These are phyloP conservation scores for Eupsilia transversa DNA, from an alignment of 2,888 invertebrate genomes.

Conservation along the genomic window DNA sequence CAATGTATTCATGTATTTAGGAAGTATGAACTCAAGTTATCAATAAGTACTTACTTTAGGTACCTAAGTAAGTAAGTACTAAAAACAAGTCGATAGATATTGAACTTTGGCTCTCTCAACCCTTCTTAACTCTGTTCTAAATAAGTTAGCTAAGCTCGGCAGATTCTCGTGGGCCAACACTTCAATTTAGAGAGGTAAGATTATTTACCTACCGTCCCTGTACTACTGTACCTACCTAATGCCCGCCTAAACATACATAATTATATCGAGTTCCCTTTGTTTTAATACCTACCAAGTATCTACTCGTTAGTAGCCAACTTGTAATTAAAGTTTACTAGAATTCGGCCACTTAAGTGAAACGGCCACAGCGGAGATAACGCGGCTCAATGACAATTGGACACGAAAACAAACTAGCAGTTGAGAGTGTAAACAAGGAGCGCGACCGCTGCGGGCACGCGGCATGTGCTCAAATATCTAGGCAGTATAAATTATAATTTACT, in stretches of 20 bases:
- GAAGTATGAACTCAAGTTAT: neutral
- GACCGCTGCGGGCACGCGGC: neutral
- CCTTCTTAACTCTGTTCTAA: neutral
- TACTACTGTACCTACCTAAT: no score
- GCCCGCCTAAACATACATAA: neutral
- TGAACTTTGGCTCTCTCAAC: neutral
- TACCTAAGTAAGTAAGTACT: neutral
- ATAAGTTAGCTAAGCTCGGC: neutral
- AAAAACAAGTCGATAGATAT: neutral
- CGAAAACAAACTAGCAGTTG: constrained; percentile 19
- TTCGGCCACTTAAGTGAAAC: constrained; percentile 23
- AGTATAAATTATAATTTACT: no score
- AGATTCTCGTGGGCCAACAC: neutral
- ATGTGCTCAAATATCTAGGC: no score
- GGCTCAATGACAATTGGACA: constrained; percentile 37
- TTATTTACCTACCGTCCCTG: no score
- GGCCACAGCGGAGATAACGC: constrained; percentile 31
- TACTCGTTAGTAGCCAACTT: constrained; percentile 1
- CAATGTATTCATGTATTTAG: no score
- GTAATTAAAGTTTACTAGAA: constrained; percentile 23
- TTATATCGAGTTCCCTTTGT: neutral
- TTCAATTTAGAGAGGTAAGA: neutral
- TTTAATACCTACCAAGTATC: neutral
- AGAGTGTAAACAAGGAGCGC: constrained; percentile 26
- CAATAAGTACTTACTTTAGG: neutral